These are phyloP conservation scores for Piprites chloris DNA, from an alignment of 2,113 vertebrate genomes.

Conservation along the genomic window DNA sequence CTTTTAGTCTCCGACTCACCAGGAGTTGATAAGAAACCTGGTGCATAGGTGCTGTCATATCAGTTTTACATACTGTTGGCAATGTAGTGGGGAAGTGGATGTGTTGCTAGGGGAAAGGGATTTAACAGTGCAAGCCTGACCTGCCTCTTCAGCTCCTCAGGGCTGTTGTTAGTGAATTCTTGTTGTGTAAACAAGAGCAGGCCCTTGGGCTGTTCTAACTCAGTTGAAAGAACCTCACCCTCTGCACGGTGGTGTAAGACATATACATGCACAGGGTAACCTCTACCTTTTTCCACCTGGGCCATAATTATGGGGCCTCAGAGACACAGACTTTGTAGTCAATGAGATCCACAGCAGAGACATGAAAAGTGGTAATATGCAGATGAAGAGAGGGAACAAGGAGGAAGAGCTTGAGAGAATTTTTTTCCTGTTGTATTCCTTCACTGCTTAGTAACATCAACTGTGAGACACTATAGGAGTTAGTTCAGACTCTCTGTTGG, in stretches of 20 bases:
- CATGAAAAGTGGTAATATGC: neutral
- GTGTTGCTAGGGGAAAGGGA: neutral
- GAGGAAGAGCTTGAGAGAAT: neutral
- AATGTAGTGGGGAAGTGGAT: neutral
- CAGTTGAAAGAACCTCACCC: accelerated
- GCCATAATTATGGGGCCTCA: neutral
- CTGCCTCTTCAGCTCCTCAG: neutral
- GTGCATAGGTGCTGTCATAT: neutral
- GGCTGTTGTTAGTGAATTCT: neutral
- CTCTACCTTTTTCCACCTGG: neutral
- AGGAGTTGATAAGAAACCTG: neutral
- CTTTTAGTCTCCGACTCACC: neutral
- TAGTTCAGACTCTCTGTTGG: neutral
- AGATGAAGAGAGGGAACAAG: neutral
- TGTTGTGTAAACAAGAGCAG: neutral
- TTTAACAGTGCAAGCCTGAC: neutral
- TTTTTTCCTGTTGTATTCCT: neutral
- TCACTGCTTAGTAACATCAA: neutral
- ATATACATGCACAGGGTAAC: neutral
- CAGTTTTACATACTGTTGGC: neutral
- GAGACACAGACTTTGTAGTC: neutral
- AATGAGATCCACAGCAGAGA: neutral
- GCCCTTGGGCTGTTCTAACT: neutral
- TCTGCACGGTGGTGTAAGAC: neutral
- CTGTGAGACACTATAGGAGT: neutral